A percentile compares a stretch with the other conserved stretches of the same genome.
Conservation (phyloP, 1,140 invertebrate species). For the Cotesia glomerata region DNA sequence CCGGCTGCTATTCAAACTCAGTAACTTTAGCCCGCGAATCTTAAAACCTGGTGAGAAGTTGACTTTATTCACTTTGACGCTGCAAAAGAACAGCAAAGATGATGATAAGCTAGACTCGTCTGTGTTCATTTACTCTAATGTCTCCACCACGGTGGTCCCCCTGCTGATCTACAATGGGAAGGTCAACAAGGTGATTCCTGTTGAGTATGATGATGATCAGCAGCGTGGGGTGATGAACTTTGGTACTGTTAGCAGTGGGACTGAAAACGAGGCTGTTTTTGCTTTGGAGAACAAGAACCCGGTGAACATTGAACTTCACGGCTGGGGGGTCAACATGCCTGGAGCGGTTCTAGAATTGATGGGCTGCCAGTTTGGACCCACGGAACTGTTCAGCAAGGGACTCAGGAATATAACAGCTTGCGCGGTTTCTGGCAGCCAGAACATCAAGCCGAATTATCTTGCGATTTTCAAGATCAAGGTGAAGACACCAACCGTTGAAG, state of each 20-base stretch:
- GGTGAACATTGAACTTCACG: slow-evolving; percentile 71
- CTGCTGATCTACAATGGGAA: slow-evolving; percentile 79
- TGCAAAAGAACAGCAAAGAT: slow-evolving; percentile 60
- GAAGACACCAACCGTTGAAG: slow-evolving; percentile 73
- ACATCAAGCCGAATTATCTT: slow-evolving; percentile 71
- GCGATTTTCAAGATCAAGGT: slow-evolving; percentile 78
- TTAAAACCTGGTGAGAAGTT: slow-evolving; percentile 69
- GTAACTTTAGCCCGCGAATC: slow-evolving; percentile 68
- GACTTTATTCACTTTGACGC: slow-evolving; percentile 68
- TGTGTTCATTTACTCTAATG: slow-evolving; percentile 75
- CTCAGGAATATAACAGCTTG: slow-evolving; percentile 57
- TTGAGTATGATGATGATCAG: slow-evolving; percentile 60
- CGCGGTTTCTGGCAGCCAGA: slow-evolving; percentile 56
- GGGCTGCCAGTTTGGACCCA: slow-evolving; percentile 71
- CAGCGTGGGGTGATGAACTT: slow-evolving; percentile 71
- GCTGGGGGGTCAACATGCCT: slow-evolving; percentile 74
- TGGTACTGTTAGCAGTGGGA: slow-evolving; percentile 75
- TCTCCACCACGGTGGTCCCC: slow-evolving; percentile 74
- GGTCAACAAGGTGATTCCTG: slow-evolving; percentile 66
- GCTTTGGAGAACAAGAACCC: slow-evolving; percentile 80
- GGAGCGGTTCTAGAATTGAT: slow-evolving; percentile 72
- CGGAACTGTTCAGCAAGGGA: slow-evolving; percentile 54
- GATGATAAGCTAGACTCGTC: slow-evolving; percentile 71
- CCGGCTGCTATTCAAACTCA: slow-evolving; percentile 69
- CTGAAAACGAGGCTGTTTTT: slow-evolving; percentile 73